These are phyloP conservation scores for Hippocampus mohnikei DNA, from an alignment of 2,113 vertebrate genomes.

Conservation along the genomic window DNA sequence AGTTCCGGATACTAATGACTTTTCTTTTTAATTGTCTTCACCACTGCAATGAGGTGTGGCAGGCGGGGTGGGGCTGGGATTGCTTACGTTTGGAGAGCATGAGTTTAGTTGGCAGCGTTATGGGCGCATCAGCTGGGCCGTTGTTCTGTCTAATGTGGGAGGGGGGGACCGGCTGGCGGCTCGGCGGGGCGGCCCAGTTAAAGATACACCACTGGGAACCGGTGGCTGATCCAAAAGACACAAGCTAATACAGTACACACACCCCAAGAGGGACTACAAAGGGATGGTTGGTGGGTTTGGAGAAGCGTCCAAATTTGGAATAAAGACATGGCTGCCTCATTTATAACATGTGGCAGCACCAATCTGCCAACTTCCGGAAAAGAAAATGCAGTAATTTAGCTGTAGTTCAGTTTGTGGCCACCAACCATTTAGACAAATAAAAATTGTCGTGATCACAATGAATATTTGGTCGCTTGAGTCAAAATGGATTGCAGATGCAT, in stretches of 20 bases:
- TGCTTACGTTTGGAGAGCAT: conserved; percentile 77
- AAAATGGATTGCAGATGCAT: neutral
- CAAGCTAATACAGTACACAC: conserved; percentile 26
- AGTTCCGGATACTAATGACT: conserved; percentile 36
- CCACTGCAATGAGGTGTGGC: conserved; percentile 38
- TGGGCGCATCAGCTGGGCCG: conserved; percentile 92
- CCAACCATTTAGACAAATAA: neutral
- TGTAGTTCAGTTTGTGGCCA: neutral
- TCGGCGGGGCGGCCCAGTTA: conserved; percentile 91
- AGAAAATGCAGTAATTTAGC: neutral
- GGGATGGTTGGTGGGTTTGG: conserved; percentile 65
- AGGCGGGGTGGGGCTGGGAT: conserved; percentile 78
- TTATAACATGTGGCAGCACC: conserved; percentile 85
- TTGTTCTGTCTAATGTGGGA: conserved; percentile 80
- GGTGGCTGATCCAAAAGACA: conserved; percentile 51
- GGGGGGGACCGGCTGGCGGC: conserved; percentile 91
- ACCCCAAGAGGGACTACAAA: conserved; percentile 26
- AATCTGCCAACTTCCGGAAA: conserved; percentile 38
- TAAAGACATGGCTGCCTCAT: conserved; percentile 88
- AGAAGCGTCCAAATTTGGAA: conserved; percentile 79
- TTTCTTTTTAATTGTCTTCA: conserved; percentile 57
- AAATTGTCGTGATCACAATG: neutral
- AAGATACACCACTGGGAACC: conserved; percentile 87
- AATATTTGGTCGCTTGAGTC: neutral
- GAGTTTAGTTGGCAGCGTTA: conserved; percentile 83